Evolutionary conservation across 2,797 vertebrate genomes (phyloP).

Genomic region (Setipinna tenuifilis): DNA sequence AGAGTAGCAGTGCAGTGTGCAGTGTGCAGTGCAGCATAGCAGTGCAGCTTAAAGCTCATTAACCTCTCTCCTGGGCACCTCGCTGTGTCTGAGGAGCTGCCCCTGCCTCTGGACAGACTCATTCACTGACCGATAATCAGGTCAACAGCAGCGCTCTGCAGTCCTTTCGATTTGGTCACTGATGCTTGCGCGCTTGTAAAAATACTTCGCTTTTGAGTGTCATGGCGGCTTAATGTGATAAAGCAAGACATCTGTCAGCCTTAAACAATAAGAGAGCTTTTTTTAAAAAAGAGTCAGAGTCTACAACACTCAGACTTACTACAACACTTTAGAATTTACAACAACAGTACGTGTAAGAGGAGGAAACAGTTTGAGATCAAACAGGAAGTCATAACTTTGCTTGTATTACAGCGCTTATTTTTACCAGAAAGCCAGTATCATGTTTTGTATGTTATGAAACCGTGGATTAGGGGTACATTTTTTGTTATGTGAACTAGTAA

Average conservation of each 20-base stretch:
- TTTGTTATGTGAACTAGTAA: background rate
- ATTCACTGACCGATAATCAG: slow-evolving; percentile 79
- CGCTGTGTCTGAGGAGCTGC: slow-evolving; percentile 77
- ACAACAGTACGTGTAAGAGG: background rate
- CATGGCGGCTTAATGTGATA: slow-evolving; percentile 74
- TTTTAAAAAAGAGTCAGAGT: slow-evolving; percentile 46
- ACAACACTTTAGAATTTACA: background rate
- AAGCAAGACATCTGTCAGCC: slow-evolving; percentile 73
- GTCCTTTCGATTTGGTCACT: slow-evolving; percentile 83
- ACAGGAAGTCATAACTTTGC: background rate
- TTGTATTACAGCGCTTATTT: background rate
- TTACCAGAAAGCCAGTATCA: background rate
- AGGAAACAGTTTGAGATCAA: background rate
- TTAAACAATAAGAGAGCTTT: slow-evolving; percentile 71
- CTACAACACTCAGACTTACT: background rate
- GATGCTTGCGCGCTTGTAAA: slow-evolving; percentile 82
- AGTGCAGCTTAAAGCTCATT: slow-evolving; percentile 83
- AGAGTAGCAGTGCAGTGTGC: slow-evolving; percentile 24
- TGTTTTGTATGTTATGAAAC: background rate
- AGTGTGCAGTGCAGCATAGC: slow-evolving; percentile 64
- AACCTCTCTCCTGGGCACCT: slow-evolving; percentile 74
- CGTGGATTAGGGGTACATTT: background rate
- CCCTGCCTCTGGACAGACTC: slow-evolving; percentile 75
- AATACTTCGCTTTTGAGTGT: slow-evolving; percentile 82
- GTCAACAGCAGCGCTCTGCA: slow-evolving; percentile 79